Conservation (phyloP, 2,797 vertebrate species). For the Telmatherina bonti region DNA sequence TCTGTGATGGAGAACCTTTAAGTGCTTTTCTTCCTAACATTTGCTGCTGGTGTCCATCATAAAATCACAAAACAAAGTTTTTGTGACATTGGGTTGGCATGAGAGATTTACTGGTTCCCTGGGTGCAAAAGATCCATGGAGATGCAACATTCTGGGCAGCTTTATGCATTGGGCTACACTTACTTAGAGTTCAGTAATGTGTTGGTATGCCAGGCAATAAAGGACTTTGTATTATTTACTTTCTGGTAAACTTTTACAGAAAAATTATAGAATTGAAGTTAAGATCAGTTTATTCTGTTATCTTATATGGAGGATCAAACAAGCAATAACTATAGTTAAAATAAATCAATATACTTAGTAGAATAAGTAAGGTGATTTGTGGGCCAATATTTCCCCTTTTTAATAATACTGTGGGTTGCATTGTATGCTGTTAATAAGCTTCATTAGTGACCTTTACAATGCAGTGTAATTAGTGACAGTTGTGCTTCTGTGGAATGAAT, state of each 20-base stretch:
- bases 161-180: background rate
- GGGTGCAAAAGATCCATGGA: conserved; percentile 23
- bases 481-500: too few species aligned
- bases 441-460: too few species aligned
- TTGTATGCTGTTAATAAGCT: too few species aligned
- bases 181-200: conserved; percentile 1
- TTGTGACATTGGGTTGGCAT: conserved; percentile 36
- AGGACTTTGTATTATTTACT: conserved; percentile 1
- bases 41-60: conserved; percentile 48
- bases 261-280: background rate
- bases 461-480: too few species aligned
- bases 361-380: too few species aligned
- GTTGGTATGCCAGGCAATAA: conserved; percentile 1
- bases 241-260: background rate
- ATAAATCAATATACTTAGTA: too few species aligned
- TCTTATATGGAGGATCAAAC: too few species aligned
- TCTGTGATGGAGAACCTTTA: conserved; percentile 54
- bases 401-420: too few species aligned
- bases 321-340: too few species aligned
- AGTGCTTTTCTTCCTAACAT: conserved; percentile 51
- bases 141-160: conserved; percentile 11
- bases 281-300: background rate
- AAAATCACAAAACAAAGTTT: conserved; percentile 49
- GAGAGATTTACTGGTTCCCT: conserved; percentile 28
- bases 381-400: too few species aligned